Evolutionary conservation across 2,888 invertebrate genomes (phyloP).

Genomic region (Augiades crinisus): DNA sequence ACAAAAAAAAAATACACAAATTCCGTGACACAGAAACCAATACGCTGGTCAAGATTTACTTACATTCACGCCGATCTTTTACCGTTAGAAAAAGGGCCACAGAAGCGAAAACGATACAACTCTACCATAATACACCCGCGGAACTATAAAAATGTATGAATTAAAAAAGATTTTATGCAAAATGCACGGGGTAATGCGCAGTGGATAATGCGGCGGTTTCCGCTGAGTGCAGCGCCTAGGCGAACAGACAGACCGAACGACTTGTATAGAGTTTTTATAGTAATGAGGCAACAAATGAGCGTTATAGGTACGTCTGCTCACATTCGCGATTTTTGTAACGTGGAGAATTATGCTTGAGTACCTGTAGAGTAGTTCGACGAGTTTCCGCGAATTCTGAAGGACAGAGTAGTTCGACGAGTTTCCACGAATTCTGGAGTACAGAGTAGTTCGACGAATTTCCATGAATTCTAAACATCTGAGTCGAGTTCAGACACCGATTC

Average conservation of each 20-base stretch:
- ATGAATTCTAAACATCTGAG: no score
- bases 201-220: conserved; percentile 33
- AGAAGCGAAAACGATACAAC: conserved; percentile 1
- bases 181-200: conserved; percentile 44
- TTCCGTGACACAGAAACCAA: not conserved
- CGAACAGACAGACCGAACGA: conserved; percentile 3
- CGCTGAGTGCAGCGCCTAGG: conserved; percentile 1
- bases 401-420: no score
- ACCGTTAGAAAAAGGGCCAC: not conserved
- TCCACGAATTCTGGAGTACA: no score
- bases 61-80: no score
- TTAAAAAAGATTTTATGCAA: conserved; percentile 44
- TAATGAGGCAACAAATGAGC: conserved; percentile 6
- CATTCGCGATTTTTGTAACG: not conserved
- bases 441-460: no score
- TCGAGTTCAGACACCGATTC: no score
- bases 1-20: no score
- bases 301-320: not conserved
- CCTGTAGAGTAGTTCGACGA: no score
- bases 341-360: no score
- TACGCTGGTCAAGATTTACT: no score
- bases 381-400: no score
- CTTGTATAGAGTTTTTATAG: conserved; percentile 9
- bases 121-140: conserved; percentile 18
- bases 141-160: conserved; percentile 24